Percentiles rank a stretch among this genome's conserved stretches.
Evolutionary conservation across 1,140 invertebrate genomes (phyloP).

Genomic region (Anagrus nilaparvatae): DNA sequence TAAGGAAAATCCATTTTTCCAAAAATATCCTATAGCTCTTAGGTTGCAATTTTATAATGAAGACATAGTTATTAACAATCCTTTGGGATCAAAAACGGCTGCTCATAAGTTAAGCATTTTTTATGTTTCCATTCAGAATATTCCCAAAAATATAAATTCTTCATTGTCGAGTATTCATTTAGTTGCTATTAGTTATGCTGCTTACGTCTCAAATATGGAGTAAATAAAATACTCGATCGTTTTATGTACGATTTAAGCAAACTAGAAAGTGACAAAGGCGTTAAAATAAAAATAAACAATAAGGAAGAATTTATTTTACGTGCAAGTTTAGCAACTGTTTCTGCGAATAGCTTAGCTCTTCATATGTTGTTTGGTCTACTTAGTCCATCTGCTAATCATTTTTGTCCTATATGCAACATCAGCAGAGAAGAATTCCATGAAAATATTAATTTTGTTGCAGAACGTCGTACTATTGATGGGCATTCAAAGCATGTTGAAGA

Average conservation of each 20-base stretch:
- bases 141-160: neutral
- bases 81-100: slow-evolving; percentile 3
- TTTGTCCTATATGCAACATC: slow-evolving; percentile 6
- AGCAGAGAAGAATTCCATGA: neutral
- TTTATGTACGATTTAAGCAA: slow-evolving; percentile 1
- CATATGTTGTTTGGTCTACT: slow-evolving; percentile 2
- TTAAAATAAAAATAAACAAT: neutral
- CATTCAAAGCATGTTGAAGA: too few species aligned
- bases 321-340: neutral
- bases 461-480: too few species aligned
- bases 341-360: slow-evolving; percentile 1
- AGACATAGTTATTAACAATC: slow-evolving; percentile 7
- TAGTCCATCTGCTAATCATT: slow-evolving; percentile 1
- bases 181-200: neutral
- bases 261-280: slow-evolving; percentile 2
- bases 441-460: neutral
- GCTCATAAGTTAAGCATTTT: slow-evolving; percentile 5
- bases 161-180: slow-evolving; percentile 1
- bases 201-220: slow-evolving; percentile 8
- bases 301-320: neutral
- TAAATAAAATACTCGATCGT: neutral
- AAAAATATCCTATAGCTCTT: neutral
- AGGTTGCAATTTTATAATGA: slow-evolving; percentile 2
- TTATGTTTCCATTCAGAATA: slow-evolving; percentile 4
- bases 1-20: neutral